A percentile compares a stretch with the other conserved stretches of the same genome.
These are phyloP conservation scores for Prolemur simus DNA, from an alignment of 2,113 vertebrate genomes.

Conservation along the genomic window DNA sequence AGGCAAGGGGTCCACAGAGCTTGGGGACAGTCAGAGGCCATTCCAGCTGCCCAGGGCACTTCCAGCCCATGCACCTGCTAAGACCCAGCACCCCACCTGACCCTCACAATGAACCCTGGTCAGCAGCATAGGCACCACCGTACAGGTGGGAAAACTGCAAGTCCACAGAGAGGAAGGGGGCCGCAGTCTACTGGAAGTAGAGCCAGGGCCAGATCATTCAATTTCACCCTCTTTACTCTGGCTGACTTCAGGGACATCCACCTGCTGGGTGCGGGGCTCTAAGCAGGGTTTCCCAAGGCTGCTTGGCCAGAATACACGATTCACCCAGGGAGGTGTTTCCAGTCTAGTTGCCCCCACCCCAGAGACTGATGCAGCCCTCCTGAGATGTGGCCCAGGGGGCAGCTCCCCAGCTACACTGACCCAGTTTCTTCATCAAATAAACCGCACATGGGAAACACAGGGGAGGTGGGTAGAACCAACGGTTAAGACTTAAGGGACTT, in stretches of 20 bases:
- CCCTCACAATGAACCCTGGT: not conserved
- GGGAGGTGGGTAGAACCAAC: not conserved
- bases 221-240: not conserved
- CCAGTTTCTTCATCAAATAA: not conserved
- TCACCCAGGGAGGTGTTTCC: accelerated
- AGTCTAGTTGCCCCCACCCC: not conserved
- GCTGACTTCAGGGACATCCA: not conserved
- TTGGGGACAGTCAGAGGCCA: not conserved
- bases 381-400: not conserved
- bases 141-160: not conserved
- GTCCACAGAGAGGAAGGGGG: not conserved
- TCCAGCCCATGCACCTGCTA: not conserved
- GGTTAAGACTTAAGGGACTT: not conserved
- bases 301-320: accelerated
- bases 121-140: not conserved
- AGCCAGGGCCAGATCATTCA: not conserved
- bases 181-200: not conserved
- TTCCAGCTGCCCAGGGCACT: not conserved
- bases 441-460: not conserved
- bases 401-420: not conserved
- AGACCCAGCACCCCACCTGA: not conserved
- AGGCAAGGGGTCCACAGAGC: not conserved
- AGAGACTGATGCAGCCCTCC: not conserved
- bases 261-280: accelerated
- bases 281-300: not conserved